Percentiles rank a stretch among this genome's conserved stretches.
Evolutionary conservation across 2,113 vertebrate species (phyloP).

Genomic region (Tympanuchus pallidicinctus): DNA sequence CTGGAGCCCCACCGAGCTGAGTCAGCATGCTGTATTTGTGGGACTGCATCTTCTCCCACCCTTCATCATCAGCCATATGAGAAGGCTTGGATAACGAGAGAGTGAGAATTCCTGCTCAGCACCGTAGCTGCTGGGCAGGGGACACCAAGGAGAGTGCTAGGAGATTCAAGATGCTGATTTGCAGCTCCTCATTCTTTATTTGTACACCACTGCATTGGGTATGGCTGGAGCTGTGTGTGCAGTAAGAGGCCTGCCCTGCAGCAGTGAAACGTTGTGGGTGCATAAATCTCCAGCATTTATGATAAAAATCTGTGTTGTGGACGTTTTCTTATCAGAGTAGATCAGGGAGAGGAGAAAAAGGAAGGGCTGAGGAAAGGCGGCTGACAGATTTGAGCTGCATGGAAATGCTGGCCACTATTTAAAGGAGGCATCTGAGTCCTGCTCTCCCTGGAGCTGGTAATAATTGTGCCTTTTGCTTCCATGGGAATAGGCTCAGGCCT

Average conservation of each 20-base stretch:
- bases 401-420: slow-evolving; percentile 28
- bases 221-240: neutral
- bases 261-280: slow-evolving; percentile 55
- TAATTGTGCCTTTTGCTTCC: slow-evolving; percentile 50
- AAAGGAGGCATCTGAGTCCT: neutral
- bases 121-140: rapidly evolving
- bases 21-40: neutral
- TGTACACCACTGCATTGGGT: neutral
- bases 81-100: neutral
- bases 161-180: slow-evolving; percentile 31
- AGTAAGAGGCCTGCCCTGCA: slow-evolving; percentile 47
- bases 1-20: slow-evolving; percentile 34
- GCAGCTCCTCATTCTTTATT: neutral
- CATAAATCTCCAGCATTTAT: slow-evolving; percentile 41
- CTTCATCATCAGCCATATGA: neutral
- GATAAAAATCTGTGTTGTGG: neutral
- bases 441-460: slow-evolving; percentile 24
- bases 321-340: neutral
- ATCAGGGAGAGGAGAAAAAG: neutral
- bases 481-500: slow-evolving; percentile 36
- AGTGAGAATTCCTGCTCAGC: neutral
- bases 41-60: neutral
- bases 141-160: neutral
- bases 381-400: slow-evolving; percentile 39
- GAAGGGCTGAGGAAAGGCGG: slow-evolving; percentile 4